phyloP scores from a whole-genome alignment of 2,797 vertebrate genomes.

The Enteromius thamalakanensis region DNA sequence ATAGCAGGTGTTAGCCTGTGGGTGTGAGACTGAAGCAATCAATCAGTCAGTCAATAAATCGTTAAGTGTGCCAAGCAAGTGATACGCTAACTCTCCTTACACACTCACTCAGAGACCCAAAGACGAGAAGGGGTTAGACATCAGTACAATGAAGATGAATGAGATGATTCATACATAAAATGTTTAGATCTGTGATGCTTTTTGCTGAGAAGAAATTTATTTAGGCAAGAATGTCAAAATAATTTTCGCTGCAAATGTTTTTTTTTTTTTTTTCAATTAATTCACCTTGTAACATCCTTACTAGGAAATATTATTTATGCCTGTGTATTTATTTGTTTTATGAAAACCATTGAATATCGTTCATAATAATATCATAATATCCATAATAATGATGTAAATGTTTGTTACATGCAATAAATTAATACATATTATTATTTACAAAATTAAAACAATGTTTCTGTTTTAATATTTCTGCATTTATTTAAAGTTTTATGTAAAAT shows the following conservation, averaged over 20 bases:
- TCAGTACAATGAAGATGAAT: constrained; percentile 41
- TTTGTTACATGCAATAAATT: neutral
- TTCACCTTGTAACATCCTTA: neutral
- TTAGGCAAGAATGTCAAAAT: neutral
- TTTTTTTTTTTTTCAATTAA: no score
- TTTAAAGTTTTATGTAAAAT: neutral
- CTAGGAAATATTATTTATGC: neutral
- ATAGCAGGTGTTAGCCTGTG: constrained; percentile 48
- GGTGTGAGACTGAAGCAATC: constrained; percentile 48
- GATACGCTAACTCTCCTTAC: constrained; percentile 42
- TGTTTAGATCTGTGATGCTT: neutral
- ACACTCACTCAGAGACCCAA: constrained; percentile 43
- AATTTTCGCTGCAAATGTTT: neutral
- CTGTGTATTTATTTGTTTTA: neutral
- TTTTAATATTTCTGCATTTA: neutral
- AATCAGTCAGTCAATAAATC: constrained; percentile 58
- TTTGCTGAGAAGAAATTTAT: neutral
- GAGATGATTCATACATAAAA: constrained; percentile 1
- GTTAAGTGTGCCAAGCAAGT: constrained; percentile 49
- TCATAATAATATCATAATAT: neutral
- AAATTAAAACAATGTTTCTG: neutral
- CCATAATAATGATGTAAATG: neutral
- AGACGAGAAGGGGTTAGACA: constrained; percentile 35
- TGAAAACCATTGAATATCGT: neutral
- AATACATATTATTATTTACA: neutral